Base-by-base conservation (phyloP, 2,888 invertebrate species). In the Brenthis daphne region DNA sequence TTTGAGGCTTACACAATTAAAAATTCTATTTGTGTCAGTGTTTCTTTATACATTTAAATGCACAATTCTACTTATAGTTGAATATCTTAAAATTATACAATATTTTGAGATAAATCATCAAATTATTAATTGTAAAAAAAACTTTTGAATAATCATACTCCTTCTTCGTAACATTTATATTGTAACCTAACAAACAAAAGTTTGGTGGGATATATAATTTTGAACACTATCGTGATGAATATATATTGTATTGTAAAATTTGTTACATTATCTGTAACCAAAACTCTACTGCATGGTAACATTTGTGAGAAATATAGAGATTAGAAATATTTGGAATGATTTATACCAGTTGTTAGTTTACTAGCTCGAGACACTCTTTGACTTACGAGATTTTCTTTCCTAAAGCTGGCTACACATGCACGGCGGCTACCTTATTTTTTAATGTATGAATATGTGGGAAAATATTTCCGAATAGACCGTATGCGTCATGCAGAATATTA, bases 201-300 rank as follows among this genome's bases (percentile, higher is more conserved):
- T 72, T 73, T 75, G 79, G 79, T 79, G 79, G 79, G 79, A 77
- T 74, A 63, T 68, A 73, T 69, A 76, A 75, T 77, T 75, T 77
- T 72, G 69, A 75, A 75, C 64, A 66, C 20, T 60, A 51, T 47
- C n/a, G 29, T 33, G 57, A 24, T 37, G 24, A 37, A 56, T 57
- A 50, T 37, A 43, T 37, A 50, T 24, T 29, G 48, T 43, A 67
- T 67, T 56, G 61, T 67, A 67, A 63, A 47, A 48, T 4, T 58
- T 48, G 48, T 33, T 11, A 43, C 37, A 43, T 11, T 43, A 43
- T 11, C 11, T 43, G 11, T 8, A 43, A 43, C 37, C 2, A 43
- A 63, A 50, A 14, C 56, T 37, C 50, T 37, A 56, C 37, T 33
- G 60, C 43, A 63, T 67, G 67, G 63, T 67, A 67, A 63, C 60